Percentiles rank a stretch among this genome's conserved stretches.
Evolutionary conservation across 2,113 vertebrate species (phyloP).

Genomic region (Mus musculus): GRCm39 chrX:14186501-14187000

Average conservation of each 20-base stretch:
- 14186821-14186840: conserved; percentile 10
- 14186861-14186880: not conserved
- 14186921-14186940: not conserved
- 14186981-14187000: not conserved
- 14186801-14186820: not conserved
- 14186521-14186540: not conserved
- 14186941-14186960: not conserved
- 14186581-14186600: not conserved
- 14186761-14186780: not conserved
- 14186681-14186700: not conserved
- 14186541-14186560: not conserved
- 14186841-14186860: not conserved
- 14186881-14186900: not conserved
- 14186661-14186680: not conserved
- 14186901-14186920: conserved; percentile 14
- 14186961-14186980: not conserved
- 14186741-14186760: no score
- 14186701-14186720: not conserved
- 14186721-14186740: not conserved
- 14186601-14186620: not conserved
- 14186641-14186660: not conserved
- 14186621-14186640: not conserved
- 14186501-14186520: not conserved
- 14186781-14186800: not conserved
- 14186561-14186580: not conserved